Evolutionary conservation across 2,113 vertebrate genomes (phyloP).

Genomic region (Calonectris borealis): DNA sequence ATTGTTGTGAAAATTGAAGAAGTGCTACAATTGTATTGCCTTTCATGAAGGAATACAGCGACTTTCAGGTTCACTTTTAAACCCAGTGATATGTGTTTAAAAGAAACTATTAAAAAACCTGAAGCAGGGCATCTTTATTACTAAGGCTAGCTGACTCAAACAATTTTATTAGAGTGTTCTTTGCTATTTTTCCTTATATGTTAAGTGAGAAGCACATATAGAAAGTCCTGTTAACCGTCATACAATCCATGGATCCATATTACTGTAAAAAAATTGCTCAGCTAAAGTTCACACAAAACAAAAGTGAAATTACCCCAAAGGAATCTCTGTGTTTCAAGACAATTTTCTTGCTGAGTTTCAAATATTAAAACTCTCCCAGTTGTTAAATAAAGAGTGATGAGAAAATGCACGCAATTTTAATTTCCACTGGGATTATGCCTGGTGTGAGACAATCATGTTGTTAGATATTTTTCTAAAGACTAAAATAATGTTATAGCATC

Average conservation of each 20-base stretch:
- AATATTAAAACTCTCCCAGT: slow-evolving; percentile 63
- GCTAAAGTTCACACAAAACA: slow-evolving; percentile 45
- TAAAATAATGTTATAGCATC: slow-evolving; percentile 25
- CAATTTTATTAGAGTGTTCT: not conserved
- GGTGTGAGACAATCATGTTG: slow-evolving; percentile 56
- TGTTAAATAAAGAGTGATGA: slow-evolving; percentile 69
- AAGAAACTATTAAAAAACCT: not conserved
- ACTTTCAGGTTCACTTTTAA: not conserved
- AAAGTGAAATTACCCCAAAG: slow-evolving; percentile 60
- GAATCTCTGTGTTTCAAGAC: slow-evolving; percentile 59
- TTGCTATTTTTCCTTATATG: not conserved
- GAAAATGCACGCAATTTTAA: slow-evolving; percentile 65
- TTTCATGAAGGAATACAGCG: not conserved
- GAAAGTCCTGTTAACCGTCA: not conserved
- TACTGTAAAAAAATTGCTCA: not conserved
- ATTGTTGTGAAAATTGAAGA: not conserved
- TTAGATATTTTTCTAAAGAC: slow-evolving; percentile 53
- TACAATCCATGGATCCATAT: not conserved
- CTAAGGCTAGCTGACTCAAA: not conserved
- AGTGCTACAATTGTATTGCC: not conserved
- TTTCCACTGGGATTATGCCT: slow-evolving; percentile 64
- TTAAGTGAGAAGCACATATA: not conserved
- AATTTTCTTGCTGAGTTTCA: slow-evolving; percentile 61
- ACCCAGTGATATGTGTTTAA: not conserved
- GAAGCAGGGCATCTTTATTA: not conserved